phyloP scores from a whole-genome alignment of 2,888 invertebrate species.

The Bugulina stolonifera region DNA sequence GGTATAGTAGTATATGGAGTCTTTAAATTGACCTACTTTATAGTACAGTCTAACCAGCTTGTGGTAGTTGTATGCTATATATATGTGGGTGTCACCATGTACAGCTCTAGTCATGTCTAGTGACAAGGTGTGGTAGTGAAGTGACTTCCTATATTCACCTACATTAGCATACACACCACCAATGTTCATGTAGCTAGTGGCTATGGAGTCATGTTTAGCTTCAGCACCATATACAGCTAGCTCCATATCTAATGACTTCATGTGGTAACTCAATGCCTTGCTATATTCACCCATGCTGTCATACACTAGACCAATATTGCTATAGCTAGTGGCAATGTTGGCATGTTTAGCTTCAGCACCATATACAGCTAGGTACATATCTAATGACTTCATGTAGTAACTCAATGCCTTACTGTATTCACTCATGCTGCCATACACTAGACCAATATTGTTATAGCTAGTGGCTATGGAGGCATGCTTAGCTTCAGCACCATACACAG shows the following conservation, averaged over 20 bases:
- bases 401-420: conserved; percentile 2
- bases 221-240: background rate
- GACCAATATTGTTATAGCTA: conserved; percentile 10
- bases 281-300: background rate
- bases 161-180: background rate
- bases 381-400: background rate
- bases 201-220: background rate
- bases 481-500: background rate
- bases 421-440: background rate
- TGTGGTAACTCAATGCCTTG: background rate
- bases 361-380: background rate
- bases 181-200: background rate
- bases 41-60: background rate
- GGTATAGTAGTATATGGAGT: background rate
- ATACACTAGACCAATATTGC: background rate
- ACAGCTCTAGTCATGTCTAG: background rate
- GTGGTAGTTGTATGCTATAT: conserved; percentile 13
- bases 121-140: background rate
- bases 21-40: background rate
- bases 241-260: background rate
- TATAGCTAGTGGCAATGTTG: background rate
- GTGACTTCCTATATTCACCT: background rate
- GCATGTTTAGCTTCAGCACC: background rate
- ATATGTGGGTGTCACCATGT: background rate
- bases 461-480: background rate